Evolutionary conservation across 2,888 invertebrate species (phyloP), one percentile per base, ranked within the genome.

Genomic region (Lasioglossum villosulum): DNA sequence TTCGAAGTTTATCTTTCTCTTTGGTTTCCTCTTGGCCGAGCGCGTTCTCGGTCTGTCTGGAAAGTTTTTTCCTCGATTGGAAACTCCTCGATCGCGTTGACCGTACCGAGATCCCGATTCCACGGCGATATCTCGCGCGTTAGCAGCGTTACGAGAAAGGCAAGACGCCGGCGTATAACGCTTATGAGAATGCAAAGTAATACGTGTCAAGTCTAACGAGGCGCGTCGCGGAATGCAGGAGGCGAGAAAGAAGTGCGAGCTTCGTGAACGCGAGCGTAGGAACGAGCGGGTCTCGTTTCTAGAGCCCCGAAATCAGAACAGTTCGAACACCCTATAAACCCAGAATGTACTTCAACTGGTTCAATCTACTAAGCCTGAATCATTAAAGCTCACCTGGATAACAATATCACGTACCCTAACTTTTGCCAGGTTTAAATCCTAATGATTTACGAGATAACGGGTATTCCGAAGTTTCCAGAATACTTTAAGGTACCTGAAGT

Each of bases 141-240:
- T 63, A 63, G 63, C 63, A 30, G 77, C 52, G 56, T 78, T 85
- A 68, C 77, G 85, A 80, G 83, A 87, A 85, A 87, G 88, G 88
- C 80, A 80, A 79, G 87, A 74, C 85, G 78, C 66, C 59, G 84
- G 63, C 2, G 10, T 80, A 88, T 87, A 86, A 86, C 84, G 88
- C 84, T 90, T 89, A 91, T 87, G 89, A 92, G 92, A 93, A 93
- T 93, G 91, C 92, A 91, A 93, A 93, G 93, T 93, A 94, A 94
- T 93, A 93, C 93, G 93, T 93, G 94, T 94, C 94, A 93, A 93
- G 93, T 93, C 91, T 91, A 93, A 92, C 92, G 92, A 93, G 91
- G 91, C 93, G 92, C 92, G 93, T 92, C 91, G 90, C 88, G 92
- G 93, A 93, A 93, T 93, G 93, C 91, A 90, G 89, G 87, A 83